A percentile compares a stretch with the other conserved stretches of the same genome.
Conservation (phyloP, 2,888 invertebrate genomes). For the Bursaphelenchus okinawaensis region DNA sequence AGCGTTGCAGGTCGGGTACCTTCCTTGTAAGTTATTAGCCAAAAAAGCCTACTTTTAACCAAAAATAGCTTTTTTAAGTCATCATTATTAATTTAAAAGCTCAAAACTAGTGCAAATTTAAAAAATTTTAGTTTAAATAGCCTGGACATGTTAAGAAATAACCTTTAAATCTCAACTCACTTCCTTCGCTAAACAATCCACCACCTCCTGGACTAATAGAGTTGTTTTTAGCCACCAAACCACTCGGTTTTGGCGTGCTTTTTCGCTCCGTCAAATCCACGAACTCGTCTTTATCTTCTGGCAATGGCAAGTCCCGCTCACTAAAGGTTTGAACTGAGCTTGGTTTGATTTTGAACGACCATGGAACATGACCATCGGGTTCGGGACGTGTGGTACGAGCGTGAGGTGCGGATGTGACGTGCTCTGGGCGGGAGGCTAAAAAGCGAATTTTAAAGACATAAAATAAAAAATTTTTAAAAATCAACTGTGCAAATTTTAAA, state of each 20-base stretch:
- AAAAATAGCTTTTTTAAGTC: too few species aligned
- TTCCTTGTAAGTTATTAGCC: too few species aligned
- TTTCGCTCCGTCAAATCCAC: background rate
- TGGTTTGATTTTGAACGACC: slow-evolving; percentile 12
- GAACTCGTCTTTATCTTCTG: background rate
- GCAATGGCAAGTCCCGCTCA: background rate
- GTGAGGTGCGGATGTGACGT: background rate
- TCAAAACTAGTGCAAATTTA: too few species aligned
- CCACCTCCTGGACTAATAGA: background rate
- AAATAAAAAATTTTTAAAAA: background rate
- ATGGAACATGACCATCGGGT: background rate
- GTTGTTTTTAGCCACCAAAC: background rate
- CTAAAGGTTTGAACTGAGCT: background rate
- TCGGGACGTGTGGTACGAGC: slow-evolving; percentile 6
- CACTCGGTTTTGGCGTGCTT: background rate
- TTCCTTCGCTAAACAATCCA: slow-evolving; percentile 1
- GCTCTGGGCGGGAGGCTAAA: background rate
- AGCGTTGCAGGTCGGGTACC: too few species aligned
- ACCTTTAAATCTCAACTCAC: too few species aligned
- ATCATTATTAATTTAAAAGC: too few species aligned
- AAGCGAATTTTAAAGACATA: background rate
- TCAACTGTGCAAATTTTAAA: background rate
- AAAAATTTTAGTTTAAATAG: too few species aligned
- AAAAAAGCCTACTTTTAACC: too few species aligned
- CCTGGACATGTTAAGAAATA: too few species aligned